Conservation (phyloP, 1,140 invertebrate species). For the Pseudomyrmex cubaensis region DNA sequence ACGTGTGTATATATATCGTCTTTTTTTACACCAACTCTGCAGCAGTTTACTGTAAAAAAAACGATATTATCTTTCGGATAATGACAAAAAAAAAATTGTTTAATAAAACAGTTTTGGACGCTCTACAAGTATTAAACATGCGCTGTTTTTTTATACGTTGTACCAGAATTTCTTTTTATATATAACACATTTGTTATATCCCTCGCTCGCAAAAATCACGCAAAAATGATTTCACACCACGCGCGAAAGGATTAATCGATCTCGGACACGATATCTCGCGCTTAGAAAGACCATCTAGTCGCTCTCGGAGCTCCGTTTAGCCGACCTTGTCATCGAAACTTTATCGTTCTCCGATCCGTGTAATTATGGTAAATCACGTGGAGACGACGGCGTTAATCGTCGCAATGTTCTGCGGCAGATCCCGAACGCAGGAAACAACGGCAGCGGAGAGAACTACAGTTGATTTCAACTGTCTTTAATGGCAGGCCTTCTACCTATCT, state of each 20-base stretch:
- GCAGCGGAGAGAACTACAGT: not conserved
- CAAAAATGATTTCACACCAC: too few species aligned
- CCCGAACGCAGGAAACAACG: not conserved
- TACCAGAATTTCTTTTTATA: not conserved
- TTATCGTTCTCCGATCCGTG: conserved; percentile 33
- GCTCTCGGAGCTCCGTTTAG: not conserved
- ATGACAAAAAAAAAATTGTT: too few species aligned
- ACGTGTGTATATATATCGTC: too few species aligned
- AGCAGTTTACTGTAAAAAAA: not conserved
- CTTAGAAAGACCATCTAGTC: not conserved
- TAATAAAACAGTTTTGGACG: too few species aligned
- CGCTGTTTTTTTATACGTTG: too few species aligned
- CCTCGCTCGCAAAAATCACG: too few species aligned
- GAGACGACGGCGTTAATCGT: conserved; percentile 26
- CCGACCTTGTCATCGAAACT: conserved; percentile 27
- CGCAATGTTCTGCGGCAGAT: conserved; percentile 30
- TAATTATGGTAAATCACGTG: conserved; percentile 51
- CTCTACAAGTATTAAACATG: too few species aligned
- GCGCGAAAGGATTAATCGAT: not conserved
- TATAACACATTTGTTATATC: too few species aligned
- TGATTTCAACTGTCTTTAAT: conserved; percentile 49
- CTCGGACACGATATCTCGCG: not conserved
- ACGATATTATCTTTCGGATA: not conserved
- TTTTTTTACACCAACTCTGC: too few species aligned
- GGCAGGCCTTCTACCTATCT: conserved; percentile 29